Base-by-base conservation (phyloP, 2,113 vertebrate species). In the Centropus bengalensis region DNA sequence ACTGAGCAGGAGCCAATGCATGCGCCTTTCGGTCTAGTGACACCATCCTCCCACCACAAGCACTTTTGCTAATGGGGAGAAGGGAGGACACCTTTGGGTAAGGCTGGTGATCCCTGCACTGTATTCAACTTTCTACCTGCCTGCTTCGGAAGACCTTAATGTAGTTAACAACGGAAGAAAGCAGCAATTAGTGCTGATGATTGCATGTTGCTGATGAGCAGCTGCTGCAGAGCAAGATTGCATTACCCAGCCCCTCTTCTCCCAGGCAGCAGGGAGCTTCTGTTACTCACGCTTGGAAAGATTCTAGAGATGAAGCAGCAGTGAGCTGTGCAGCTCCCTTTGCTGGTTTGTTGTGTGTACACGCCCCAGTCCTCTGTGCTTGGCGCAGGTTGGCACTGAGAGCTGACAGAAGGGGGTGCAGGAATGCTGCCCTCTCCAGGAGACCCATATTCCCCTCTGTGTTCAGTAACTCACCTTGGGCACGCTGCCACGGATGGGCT, bases 401-500 rank as follows among this genome's bases (percentile, higher is more conserved):
- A 28, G 78, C 52, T 32, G 66, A 24, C 0, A 3, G 26, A n/a
- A 15, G 5, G 4, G 10, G 3, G 22, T 1, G 18, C 23, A 32
- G 40, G 28, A 32, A 3, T 32, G 28, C 45, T 81, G 44, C 63
- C 62, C n/a, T 51, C 44, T n/a, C 30, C 4, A 3, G 71, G 27
- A 32, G 33, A 20, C 15, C 51, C 27, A 1, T 8, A 3, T 5
- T 54, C 22, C 10, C 10, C 63, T 38, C 44, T 22, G 28, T 24
- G 23, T 59, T 21, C 28, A 8, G 45, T 36, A 18, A 20, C n/a
- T 33, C 19, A 5, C 10, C 14, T 27, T 40, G 5, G 24, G 27
- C 17, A 17, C 9, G 4, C 52, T 79, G 54, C 18, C 0, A 0
- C 8, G 21, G 9, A 7, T 7, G 54, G n/a, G 1, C 10, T 9